Evolutionary conservation across 2,888 invertebrate species (phyloP), one percentile per base, ranked within the genome.

Genomic region (Xanthorhoe designata): DNA sequence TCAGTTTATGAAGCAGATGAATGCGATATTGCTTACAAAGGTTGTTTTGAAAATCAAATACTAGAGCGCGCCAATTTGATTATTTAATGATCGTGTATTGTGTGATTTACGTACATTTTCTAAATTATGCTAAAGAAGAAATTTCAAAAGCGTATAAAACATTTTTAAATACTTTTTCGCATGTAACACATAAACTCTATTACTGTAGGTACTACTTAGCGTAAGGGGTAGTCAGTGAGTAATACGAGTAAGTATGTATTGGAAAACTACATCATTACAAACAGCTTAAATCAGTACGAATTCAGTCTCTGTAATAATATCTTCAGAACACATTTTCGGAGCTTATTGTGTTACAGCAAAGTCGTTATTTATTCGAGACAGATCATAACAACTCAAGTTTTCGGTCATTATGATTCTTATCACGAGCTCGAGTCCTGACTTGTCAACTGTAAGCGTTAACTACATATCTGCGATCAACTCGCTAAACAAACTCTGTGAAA

Each of bases 401-500:
- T 47, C 15, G 53, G 15, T 53, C 59, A 66, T 72, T 72, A 72
- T 54, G 55, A 72, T 72, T 69, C 70, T 17, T 42, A 52, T 50
- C 70, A 65, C 64, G 62, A 62, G 57, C 54, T 17, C 53, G 19
- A 61, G 58, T 64, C 49, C 53, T 64, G 68, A 61, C 68, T 61
- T 70, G 68, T 70, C 68, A 68, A 66, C 69, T 65, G 64, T 64
- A 18, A 64, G 72, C 56, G 63, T 66, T 64, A 70, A 72, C 68
- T 68, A 68, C 62, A 64, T 69, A 72, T 72, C 68, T 61, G 49
- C 66, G 67, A 73, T 71, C 68, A 73, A 73, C 68, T 73, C 64
- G 58, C 69, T 66, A 69, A 70, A 68, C 70, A 69, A 74, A 70
- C 70, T 70, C 50, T 51, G 55, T 35, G 52, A 51, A 70, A 64